Evolutionary conservation across 2,113 vertebrate species (phyloP), one percentile per base, ranked within the genome.

Genomic region (Zosterops borbonicus): DNA sequence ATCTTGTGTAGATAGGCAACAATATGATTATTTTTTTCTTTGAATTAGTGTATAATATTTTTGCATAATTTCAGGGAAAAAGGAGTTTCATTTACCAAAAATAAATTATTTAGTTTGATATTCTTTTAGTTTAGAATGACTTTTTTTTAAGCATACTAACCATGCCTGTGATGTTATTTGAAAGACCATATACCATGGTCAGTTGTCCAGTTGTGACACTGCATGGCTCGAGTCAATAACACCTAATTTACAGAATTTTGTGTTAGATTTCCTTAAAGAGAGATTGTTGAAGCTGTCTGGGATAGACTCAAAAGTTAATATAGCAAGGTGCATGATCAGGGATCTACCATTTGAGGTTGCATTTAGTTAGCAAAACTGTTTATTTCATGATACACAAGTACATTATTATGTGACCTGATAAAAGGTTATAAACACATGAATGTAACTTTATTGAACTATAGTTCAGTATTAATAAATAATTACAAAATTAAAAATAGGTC

Each of bases 11-110:
- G 33, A 25, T 52, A 60, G 47, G 67, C 21, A 86, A 19, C 20
- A 91, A 28, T 53, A 56, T 73, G 37, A 69, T 12, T 46, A 14
- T 6, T 52, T 60, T 94, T 83, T 85, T n/a, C 17, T n/a, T 83
- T 0, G 0, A 68, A 41, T 35, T 69, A 56, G 1, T 35, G 17
- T 8, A 35, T 5, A 65, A 25, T 1, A 31, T 56, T 76, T 89
- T 80, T 76, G 6, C 33, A 56, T 69, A 1, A 53, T 65, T 92
- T 73, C 14, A 25, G 13, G 16, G 4, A 3, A 27, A 69, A 11
- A 24, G 2, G 11, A 12, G 2, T 24, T 39, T 39, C 41, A 0
- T 19, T 74, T 39, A 64, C 9, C 29, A 75, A 67, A 53, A 89
- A 37, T 9, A 64, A 71, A 44, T 46, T 49, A 9, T 18, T 84